phyloP scores from a whole-genome alignment of 2,113 vertebrate species.

The Procavia capensis region DNA sequence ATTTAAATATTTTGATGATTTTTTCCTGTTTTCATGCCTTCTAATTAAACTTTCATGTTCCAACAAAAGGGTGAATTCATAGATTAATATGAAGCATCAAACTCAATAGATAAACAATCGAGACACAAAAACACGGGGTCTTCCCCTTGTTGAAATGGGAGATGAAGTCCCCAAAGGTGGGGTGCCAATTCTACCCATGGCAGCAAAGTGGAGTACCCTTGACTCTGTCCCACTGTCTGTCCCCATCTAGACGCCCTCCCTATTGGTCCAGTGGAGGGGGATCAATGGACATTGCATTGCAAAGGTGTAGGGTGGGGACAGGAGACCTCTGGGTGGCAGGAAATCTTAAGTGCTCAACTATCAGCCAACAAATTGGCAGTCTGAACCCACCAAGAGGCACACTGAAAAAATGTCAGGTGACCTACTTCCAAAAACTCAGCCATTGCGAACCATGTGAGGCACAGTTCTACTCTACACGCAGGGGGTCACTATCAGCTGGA shows the following conservation, averaged over 20 bases:
- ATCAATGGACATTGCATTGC: rapidly evolving
- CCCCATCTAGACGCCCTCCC: rapidly evolving
- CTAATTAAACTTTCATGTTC: slow-evolving; percentile 44
- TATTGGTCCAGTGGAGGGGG: background rate
- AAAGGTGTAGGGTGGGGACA: background rate
- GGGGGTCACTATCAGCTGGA: too few species aligned
- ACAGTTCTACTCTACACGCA: background rate
- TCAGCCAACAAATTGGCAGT: background rate
- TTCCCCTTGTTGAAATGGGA: background rate
- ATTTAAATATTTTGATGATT: slow-evolving; percentile 71
- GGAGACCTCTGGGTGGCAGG: rapidly evolving
- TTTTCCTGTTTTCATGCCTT: slow-evolving; percentile 57
- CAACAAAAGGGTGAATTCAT: slow-evolving; percentile 50
- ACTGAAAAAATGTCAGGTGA: background rate
- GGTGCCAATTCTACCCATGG: rapidly evolving
- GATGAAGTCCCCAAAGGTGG: background rate
- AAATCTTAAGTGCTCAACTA: background rate
- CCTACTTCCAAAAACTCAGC: background rate
- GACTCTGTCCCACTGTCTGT: too few species aligned
- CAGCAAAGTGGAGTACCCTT: background rate
- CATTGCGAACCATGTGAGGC: background rate
- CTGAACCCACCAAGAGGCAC: background rate
- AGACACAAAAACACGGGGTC: background rate
- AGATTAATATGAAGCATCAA: background rate
- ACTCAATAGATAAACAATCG: slow-evolving; percentile 30